A percentile compares a stretch with the other conserved stretches of the same genome.
Conservation (phyloP, 2,888 invertebrate genomes). For the Cheilosia vernalis region DNA sequence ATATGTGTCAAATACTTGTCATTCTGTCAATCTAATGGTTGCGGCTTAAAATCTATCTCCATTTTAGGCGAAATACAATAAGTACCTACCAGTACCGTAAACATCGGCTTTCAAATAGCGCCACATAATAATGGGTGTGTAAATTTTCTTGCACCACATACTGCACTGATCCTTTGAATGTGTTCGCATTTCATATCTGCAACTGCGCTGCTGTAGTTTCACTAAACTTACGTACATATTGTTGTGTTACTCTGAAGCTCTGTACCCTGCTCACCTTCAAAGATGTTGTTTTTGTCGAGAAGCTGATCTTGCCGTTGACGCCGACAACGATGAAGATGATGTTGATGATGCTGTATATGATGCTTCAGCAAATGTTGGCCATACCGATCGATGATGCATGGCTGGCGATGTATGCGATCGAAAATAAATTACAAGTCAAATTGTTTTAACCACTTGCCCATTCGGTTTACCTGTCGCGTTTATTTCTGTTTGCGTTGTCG, state of each 20-base stretch:
- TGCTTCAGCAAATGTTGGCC: slow-evolving; percentile 49
- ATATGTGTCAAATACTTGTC: no score
- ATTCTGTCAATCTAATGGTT: no score
- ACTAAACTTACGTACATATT: background rate
- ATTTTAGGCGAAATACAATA: no score
- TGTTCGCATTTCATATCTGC: slow-evolving; percentile 14
- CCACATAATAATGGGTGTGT: background rate
- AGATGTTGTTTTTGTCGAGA: background rate
- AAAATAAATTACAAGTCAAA: slow-evolving; percentile 72
- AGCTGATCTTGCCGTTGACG: background rate
- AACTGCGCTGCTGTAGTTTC: slow-evolving; percentile 10
- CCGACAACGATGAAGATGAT: background rate
- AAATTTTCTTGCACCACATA: slow-evolving; percentile 32
- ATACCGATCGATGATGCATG: slow-evolving; percentile 70
- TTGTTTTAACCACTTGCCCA: slow-evolving; percentile 73
- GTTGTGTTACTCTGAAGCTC: slow-evolving; percentile 30
- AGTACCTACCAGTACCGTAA: background rate
- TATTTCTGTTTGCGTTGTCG: slow-evolving; percentile 64
- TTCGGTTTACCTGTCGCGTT: slow-evolving; percentile 70
- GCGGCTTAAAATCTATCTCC: no score
- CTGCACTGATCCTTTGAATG: slow-evolving; percentile 22
- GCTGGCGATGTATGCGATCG: slow-evolving; percentile 58
- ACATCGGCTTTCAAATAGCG: background rate
- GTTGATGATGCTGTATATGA: slow-evolving; percentile 33
- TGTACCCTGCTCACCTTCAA: slow-evolving; percentile 62